Conservation (phyloP, 2,888 invertebrate genomes). For the Molorchus minor region DNA sequence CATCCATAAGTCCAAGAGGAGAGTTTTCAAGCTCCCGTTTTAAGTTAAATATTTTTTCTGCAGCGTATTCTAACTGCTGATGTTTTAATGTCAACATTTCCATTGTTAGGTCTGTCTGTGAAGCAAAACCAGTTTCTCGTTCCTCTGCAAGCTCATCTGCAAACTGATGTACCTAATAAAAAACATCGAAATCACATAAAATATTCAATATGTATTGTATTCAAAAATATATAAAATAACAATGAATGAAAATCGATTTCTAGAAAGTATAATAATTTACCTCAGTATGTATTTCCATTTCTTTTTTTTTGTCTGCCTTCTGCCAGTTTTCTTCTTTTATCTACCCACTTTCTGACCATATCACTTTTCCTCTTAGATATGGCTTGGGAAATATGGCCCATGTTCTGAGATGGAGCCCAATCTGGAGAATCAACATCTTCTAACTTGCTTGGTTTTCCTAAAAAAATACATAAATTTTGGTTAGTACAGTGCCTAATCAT, state of each 20-base stretch:
- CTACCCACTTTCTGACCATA: slow-evolving; percentile 19
- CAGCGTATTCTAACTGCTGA: slow-evolving; percentile 27
- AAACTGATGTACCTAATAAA: neutral
- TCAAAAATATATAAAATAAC: slow-evolving; percentile 2
- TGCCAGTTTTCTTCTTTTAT: slow-evolving; percentile 14
- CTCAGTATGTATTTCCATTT: neutral
- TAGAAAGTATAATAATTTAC: slow-evolving; percentile 4
- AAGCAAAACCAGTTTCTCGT: neutral
- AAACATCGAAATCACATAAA: neutral
- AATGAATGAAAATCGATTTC: too few species aligned
- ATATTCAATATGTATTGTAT: neutral
- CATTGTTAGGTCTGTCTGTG: slow-evolving; percentile 31
- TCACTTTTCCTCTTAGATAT: slow-evolving; percentile 12
- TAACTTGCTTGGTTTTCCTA: slow-evolving; percentile 22
- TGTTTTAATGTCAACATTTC: slow-evolving; percentile 23
- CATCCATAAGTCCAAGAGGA: slow-evolving; percentile 22
- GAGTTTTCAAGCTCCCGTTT: slow-evolving; percentile 20
- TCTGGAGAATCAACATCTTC: slow-evolving; percentile 31
- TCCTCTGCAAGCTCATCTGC: neutral
- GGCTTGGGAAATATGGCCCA: slow-evolving; percentile 26
- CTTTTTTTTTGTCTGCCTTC: neutral
- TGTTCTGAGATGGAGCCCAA: slow-evolving; percentile 30
- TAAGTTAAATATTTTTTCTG: slow-evolving; percentile 21
- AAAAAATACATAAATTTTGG: slow-evolving; percentile 4
- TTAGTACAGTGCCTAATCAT: neutral